Evolutionary conservation across 2,113 vertebrate genomes (phyloP).

Genomic region (Litocranius walleri): DNA sequence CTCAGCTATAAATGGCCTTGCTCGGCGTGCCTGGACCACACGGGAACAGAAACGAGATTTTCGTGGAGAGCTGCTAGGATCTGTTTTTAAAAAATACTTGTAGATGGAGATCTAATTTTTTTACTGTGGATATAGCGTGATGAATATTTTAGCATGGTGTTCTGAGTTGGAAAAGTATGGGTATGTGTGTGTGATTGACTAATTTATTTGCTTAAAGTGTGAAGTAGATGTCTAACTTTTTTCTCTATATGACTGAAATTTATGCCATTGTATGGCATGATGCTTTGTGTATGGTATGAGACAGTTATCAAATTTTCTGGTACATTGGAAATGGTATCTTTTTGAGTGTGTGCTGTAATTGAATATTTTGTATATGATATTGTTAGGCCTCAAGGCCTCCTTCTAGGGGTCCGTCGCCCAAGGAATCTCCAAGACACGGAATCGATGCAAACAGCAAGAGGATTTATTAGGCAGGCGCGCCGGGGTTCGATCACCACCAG

Average conservation of each 20-base stretch:
- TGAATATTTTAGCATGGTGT: not conserved
- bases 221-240: not conserved
- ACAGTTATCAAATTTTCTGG: not conserved
- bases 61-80: not conserved
- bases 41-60: not conserved
- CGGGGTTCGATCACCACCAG: no score
- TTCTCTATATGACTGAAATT: not conserved
- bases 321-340: not conserved
- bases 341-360: not conserved
- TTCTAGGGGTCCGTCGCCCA: no score
- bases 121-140: fast-evolving
- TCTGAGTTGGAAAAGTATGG: not conserved
- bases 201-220: not conserved
- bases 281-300: not conserved
- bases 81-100: not conserved
- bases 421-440: no score
- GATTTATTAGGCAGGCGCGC: no score
- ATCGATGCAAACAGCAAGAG: no score
- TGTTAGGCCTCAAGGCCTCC: no score
- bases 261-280: not conserved
- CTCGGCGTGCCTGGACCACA: not conserved
- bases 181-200: not conserved
- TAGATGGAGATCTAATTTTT: not conserved
- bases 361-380: not conserved
- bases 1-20: fast-evolving